These are phyloP conservation scores for Schizotus pectinicornis DNA, from an alignment of 2,888 invertebrate species.

Conservation along the genomic window DNA sequence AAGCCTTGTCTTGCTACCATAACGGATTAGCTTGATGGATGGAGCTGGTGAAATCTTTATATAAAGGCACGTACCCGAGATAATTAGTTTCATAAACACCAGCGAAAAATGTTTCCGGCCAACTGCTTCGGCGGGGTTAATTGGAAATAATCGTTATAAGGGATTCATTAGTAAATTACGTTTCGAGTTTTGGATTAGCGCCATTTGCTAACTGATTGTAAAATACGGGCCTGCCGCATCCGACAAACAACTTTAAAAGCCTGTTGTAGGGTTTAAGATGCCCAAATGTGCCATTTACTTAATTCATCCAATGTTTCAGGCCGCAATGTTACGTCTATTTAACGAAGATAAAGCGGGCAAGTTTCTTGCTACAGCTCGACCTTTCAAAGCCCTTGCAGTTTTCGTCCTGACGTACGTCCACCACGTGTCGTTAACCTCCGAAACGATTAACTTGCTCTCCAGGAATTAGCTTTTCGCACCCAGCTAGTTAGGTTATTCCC, in stretches of 20 bases:
- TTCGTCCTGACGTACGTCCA: neutral
- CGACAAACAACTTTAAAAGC: conserved; percentile 34
- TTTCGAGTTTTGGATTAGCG: conserved; percentile 23
- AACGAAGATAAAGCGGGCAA: conserved; percentile 41
- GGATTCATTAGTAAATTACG: conserved; percentile 6
- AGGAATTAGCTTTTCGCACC: conserved; percentile 15
- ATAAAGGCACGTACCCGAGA: conserved; percentile 6
- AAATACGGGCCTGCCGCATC: conserved; percentile 33
- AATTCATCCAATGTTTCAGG: conserved; percentile 43
- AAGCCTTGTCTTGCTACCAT: conserved; percentile 27
- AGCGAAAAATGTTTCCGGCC: too few relatives aligned
- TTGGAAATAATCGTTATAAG: neutral
- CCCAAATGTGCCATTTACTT: conserved; percentile 47
- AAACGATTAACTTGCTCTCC: neutral
- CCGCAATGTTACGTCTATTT: conserved; percentile 40
- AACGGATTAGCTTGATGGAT: conserved; percentile 23
- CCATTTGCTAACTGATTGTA: conserved; percentile 29
- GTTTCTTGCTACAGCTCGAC: conserved; percentile 18
- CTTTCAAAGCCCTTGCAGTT: neutral
- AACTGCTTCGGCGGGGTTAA: neutral
- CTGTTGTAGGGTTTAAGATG: conserved; percentile 40
- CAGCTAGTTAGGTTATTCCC: neutral
- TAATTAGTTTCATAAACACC: conserved; percentile 4
- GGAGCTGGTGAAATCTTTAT: conserved; percentile 16
- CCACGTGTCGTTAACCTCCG: neutral